phyloP scores from a whole-genome alignment of 2,113 vertebrate genomes.

The Manacus vitellinus region DNA sequence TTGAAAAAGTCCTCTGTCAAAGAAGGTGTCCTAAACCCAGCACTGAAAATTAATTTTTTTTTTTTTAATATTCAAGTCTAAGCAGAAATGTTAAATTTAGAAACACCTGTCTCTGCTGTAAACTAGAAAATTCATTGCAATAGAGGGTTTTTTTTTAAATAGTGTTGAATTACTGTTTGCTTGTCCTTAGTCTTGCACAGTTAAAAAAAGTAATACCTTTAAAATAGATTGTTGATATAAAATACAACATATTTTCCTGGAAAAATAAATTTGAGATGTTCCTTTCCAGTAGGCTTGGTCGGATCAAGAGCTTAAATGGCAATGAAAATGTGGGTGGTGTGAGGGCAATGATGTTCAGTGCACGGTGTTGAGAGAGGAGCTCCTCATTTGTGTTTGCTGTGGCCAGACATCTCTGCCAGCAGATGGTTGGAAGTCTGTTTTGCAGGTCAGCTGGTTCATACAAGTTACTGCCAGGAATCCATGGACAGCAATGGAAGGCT shows the following conservation, averaged over 20 bases:
- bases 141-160: background rate
- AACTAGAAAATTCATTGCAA: background rate
- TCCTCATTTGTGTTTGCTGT: background rate
- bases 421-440: background rate
- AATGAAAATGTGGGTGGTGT: background rate
- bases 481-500: background rate
- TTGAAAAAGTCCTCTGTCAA: background rate
- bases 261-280: background rate
- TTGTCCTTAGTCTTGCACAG: background rate
- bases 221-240: background rate
- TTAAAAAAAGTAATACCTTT: background rate
- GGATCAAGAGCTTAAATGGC: background rate
- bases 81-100: background rate
- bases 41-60: background rate
- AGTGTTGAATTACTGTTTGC: background rate
- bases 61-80: background rate
- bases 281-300: background rate
- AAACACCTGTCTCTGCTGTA: rapidly evolving
- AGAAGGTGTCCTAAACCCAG: background rate
- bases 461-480: too few relatives aligned
- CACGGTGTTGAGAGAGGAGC: background rate
- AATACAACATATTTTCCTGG: background rate
- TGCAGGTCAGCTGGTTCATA: background rate
- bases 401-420: background rate
- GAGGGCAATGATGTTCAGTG: rapidly evolving